These are phyloP conservation scores for Lepidurus couesii DNA, from an alignment of 1,140 invertebrate genomes.

Conservation along the genomic window DNA sequence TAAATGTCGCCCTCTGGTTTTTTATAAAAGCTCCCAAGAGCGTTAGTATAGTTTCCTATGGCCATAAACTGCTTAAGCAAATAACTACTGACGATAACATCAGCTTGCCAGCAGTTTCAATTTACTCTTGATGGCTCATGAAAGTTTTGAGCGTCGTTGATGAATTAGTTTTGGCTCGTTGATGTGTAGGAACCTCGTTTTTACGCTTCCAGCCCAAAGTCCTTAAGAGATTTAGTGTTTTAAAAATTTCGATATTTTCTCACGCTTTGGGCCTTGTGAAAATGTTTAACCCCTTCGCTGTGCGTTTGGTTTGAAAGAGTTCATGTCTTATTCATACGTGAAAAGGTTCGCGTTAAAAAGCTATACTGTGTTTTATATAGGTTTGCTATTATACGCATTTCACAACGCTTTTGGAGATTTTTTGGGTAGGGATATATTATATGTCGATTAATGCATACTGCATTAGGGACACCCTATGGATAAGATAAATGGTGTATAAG, in stretches of 20 bases:
- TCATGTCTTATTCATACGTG: conserved; percentile 12
- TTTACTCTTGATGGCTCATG: conserved; percentile 2
- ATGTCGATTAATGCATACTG: neutral
- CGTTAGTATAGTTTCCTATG: neutral
- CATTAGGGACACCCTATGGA: neutral
- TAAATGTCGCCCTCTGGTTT: neutral
- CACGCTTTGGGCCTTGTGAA: neutral
- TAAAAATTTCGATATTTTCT: conserved; percentile 13
- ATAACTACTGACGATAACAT: conserved; percentile 12
- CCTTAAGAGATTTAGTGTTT: neutral
- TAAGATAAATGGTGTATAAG: neutral
- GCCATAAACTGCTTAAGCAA: conserved; percentile 15
- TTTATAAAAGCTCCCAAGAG: neutral
- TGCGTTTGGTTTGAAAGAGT: neutral
- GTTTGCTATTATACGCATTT: neutral
- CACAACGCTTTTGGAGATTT: neutral
- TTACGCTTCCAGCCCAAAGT: neutral
- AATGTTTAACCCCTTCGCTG: conserved; percentile 6
- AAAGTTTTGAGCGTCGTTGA: conserved; percentile 4
- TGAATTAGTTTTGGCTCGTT: neutral
- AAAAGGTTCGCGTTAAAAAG: neutral
- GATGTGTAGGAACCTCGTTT: neutral
- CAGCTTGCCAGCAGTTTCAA: conserved; percentile 12
- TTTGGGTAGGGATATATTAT: neutral
- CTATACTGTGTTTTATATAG: neutral